Evolutionary conservation across 2,888 invertebrate species (phyloP), one percentile per base, ranked within the genome.

Genomic region (Agriopis marginaria): DNA sequence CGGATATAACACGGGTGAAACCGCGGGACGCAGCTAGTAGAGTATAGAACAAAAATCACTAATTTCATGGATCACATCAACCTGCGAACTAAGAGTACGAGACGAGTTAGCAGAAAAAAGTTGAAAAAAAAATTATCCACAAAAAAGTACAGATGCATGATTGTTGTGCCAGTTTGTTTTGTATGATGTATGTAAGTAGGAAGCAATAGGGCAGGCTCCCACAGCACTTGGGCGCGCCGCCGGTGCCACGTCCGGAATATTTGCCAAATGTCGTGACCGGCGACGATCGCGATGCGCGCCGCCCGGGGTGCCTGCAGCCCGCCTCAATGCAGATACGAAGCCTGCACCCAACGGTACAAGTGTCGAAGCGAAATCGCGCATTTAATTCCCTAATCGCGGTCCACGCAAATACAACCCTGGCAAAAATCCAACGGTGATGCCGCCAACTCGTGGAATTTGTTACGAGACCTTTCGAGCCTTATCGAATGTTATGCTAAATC

Each of bases 251-350:
- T 89, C 88, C 85, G 86, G 87, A 92, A 93, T 92, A 92, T 92
- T 93, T 90, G 91, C 93, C 90, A 92, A 92, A 90, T 88, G 93
- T 94, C 93, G 93, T 94, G 93, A 94, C 93, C 88, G 89, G 83
- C 89, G 89, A 89, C 84, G 90, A 93, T 93, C 93, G 92, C 91
- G 93, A 93, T 93, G 90, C 79, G 89, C 89, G 89, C 91, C 88
- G 90, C 92, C 92, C 86, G 89, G 89, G 90, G 91, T 89, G 91
- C 90, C 88, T 85, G 64, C 77, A 85, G 79, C 85, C 86, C 80
- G 83, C 84, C 85, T 89, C 90, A 91, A 91, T 91, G 91, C 86
- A 89, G 90, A 91, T 93, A 90, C 89, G 86, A 88, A 88, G 61
- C 91, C 90, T 89, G 88, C 89, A 88, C 85, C 86, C 86, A 92